Conservation (phyloP, 2,113 vertebrate genomes). For the Loxodonta africana region DNA sequence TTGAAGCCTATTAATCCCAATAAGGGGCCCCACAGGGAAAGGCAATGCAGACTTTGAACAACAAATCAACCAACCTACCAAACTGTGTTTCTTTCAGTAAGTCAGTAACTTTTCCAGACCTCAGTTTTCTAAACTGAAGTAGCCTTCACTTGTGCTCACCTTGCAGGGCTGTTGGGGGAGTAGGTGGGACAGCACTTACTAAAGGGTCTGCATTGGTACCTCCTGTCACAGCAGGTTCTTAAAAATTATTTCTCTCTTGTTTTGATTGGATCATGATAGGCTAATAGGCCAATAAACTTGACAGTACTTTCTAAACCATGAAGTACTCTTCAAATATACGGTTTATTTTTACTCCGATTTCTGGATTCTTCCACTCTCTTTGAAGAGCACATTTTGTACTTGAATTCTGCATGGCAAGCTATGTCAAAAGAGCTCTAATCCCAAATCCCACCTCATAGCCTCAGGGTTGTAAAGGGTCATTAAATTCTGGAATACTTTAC, state of each 20-base stretch:
- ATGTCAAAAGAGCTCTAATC: not conserved
- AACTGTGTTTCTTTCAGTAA: not conserved
- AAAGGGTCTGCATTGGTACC: no score
- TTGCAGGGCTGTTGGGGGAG: no score
- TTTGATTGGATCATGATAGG: not conserved
- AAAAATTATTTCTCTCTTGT: not conserved
- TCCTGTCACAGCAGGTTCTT: no score
- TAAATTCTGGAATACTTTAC: accelerated
- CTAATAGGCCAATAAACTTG: not conserved
- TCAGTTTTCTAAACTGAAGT: not conserved
- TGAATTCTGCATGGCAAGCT: not conserved
- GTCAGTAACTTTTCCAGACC: not conserved
- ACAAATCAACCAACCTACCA: no score
- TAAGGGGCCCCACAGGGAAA: no score
- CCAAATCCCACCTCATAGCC: accelerated
- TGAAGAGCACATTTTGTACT: not conserved
- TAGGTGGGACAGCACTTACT: not conserved
- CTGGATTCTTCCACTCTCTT: not conserved
- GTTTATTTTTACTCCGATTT: not conserved
- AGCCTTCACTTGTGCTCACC: not conserved
- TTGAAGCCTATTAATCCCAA: not conserved
- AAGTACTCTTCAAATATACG: not conserved
- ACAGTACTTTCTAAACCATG: no score
- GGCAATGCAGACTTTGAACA: no score
- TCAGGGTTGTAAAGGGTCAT: not conserved